Percentiles rank a stretch among this genome's conserved stretches.
phyloP scores from a whole-genome alignment of 1,140 invertebrate genomes.

The Sitodiplosis mosellana region DNA sequence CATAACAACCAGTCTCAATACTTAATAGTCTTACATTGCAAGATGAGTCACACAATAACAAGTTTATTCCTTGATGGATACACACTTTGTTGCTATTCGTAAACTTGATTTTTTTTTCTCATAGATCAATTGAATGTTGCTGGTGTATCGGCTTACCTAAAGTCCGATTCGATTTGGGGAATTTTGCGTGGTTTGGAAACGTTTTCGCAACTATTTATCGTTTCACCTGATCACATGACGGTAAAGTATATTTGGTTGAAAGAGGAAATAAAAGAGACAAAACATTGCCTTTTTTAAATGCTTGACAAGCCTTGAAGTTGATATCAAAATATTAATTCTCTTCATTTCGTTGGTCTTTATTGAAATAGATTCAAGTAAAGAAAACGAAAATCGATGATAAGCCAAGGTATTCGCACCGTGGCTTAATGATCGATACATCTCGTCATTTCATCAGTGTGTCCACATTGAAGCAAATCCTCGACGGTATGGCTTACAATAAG shows the following conservation, averaged over 20 bases:
- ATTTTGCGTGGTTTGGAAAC: constrained; percentile 59
- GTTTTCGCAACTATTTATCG: constrained; percentile 47
- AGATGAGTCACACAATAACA: too few relatives aligned
- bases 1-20: too few relatives aligned
- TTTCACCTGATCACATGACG: constrained; percentile 23
- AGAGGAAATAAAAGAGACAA: too few relatives aligned
- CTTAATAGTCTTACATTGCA: too few relatives aligned
- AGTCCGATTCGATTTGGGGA: constrained; percentile 48
- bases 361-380: constrained; percentile 28
- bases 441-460: constrained; percentile 55
- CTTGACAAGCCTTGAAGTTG: background rate
- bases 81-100: too few relatives aligned
- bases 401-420: constrained; percentile 56
- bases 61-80: too few relatives aligned
- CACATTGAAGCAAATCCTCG: constrained; percentile 45
- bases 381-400: constrained; percentile 42
- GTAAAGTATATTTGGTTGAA: constrained; percentile 26
- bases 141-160: constrained; percentile 14
- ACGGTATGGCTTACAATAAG: constrained; percentile 77
- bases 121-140: constrained; percentile 5
- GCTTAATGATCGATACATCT: constrained; percentile 67
- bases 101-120: constrained; percentile 22
- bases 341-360: background rate
- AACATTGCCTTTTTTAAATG: too few relatives aligned
- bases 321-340: too few relatives aligned